Base-by-base conservation (phyloP, 2,888 invertebrate genomes). In the Escarpia spicata region DNA sequence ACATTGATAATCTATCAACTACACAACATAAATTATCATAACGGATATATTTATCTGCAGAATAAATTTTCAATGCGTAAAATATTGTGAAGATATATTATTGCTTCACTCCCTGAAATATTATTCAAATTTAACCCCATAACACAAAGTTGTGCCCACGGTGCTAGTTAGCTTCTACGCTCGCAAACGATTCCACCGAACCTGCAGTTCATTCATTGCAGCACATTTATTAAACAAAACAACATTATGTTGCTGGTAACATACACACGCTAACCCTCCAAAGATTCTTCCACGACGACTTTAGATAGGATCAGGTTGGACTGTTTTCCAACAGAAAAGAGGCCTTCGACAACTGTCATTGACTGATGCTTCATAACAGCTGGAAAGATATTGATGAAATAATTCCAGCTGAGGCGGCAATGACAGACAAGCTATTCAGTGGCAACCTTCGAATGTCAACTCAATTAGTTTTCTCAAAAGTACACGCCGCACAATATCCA, bases 81-180 rank as follows among this genome's bases (percentile, higher is more conserved):
- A 75, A 75, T 75, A 75, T 75, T 75, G 75, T 75, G 75, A 75
- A 75, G 75, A 26, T 75, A 75, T 26, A 75, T 75, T 19, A 75
- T n/a, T 75, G 75, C 75, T 75, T 75, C 75, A 75, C 75, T 75
- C 75, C 75, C 75, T 75, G 75, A 75, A 52, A 75, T 75, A 75
- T 75, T 6, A 26, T 75, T 26, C 6, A 6, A 75, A 75, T 75
- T 75, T 75, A 26, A 15, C 75, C 26, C 75, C 75, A n/a, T 26
- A n/a, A 75, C 26, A 75, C 19, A 26, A 75, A 75, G 26, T 26
- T 75, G 75, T n/a, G 19, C 75, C 19, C 75, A 26, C 75, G 19
- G 6, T 26, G 6, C n/a, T 75, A n/a, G 75, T 26, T 75, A 1
- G 75, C 26, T n/a, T 75, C 26, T 26, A n/a, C 26, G 19, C 26